Base-by-base conservation (phyloP, 2,888 invertebrate species). In the Sclerodermus sp. region DNA sequence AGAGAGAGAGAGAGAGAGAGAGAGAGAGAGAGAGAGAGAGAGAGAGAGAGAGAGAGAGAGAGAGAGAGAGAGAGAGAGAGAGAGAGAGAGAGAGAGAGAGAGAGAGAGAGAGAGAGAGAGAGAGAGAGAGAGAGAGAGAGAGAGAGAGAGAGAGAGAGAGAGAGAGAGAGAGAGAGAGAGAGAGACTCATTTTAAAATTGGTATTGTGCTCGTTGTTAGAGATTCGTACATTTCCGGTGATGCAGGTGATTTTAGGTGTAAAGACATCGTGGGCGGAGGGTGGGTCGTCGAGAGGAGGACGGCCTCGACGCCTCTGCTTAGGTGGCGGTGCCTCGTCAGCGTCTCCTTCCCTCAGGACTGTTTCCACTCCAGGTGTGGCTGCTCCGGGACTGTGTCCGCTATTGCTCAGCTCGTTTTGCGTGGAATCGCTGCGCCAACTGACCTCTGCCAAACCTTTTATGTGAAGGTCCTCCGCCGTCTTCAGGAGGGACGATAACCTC, bases 401-500 rank as follows among this genome's bases (percentile, higher is more conserved):
- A 62, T 74, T 72, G 57, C 64, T 57, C 53, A 75, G 49, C 55
- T 73, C 65, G 48, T 76, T 73, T 49, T 74, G 73, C 38, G 67
- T 67, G 16, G 70, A 67, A 51, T 76, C 76, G 60, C 73, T 77
- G 64, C 88, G 87, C 89, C 93, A 93, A 60, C 92, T 90, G 12
- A 93, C 91, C 76, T 94, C 93, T 42, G 93, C 93, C 45, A 94
- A 81, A 0, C 94, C 95, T 79, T 95, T 95, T 69, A 95, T 93
- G 75, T 91, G 87, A 16, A 95, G 82, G 77, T 93, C 93, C 78
- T 95, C 94, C 0, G 95, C 95, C 45, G 94, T 94, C 81, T 93
- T 93, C 68, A 95, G 79, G 52, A 95, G 81, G 16, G 93, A 91
- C 17, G 92, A 89, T 62, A 95, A 79, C 73, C 93, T 91, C 53